Percentiles rank a stretch among this genome's conserved stretches.
These are phyloP conservation scores for Gila orcuttii DNA, from an alignment of 2,113 vertebrate species.

Conservation along the genomic window DNA sequence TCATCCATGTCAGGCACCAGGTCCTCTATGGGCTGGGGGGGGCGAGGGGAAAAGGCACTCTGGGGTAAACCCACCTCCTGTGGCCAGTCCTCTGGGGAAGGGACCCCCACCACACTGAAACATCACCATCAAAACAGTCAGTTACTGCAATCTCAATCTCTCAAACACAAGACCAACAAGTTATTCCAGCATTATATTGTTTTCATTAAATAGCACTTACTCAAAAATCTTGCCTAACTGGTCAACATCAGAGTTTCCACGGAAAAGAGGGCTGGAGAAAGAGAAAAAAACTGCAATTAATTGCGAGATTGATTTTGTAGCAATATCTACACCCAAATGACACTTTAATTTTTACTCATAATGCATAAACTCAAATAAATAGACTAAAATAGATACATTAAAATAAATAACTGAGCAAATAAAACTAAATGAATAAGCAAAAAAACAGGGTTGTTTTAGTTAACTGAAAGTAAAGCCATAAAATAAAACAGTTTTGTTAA, in stretches of 20 bases:
- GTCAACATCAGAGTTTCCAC: constrained; percentile 97
- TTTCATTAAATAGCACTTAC: constrained; percentile 80
- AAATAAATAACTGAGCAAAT: background rate
- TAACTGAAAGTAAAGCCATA: background rate
- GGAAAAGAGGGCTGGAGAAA: constrained; percentile 87
- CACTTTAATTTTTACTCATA: background rate
- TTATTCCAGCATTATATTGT: background rate
- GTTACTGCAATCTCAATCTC: background rate
- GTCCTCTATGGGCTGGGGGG: constrained; percentile 87
- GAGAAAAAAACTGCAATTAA: constrained; percentile 47
- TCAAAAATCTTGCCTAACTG: constrained; percentile 99
- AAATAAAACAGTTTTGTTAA: background rate
- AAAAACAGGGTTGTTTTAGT: background rate
- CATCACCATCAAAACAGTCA: constrained; percentile 17
- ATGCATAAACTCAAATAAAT: background rate
- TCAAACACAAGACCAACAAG: background rate
- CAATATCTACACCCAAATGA: background rate
- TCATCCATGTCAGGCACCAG: constrained; percentile 94
- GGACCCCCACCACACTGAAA: constrained; percentile 91
- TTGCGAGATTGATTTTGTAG: background rate
- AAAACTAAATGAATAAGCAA: background rate
- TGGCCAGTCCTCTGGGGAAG: constrained; percentile 94
- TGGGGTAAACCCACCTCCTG: constrained; percentile 92
- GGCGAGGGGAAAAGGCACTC: constrained; percentile 88
- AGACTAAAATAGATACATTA: background rate